These are phyloP conservation scores for Drosophila multiciliata DNA, from an alignment of 2,888 invertebrate species.

Conservation along the genomic window DNA sequence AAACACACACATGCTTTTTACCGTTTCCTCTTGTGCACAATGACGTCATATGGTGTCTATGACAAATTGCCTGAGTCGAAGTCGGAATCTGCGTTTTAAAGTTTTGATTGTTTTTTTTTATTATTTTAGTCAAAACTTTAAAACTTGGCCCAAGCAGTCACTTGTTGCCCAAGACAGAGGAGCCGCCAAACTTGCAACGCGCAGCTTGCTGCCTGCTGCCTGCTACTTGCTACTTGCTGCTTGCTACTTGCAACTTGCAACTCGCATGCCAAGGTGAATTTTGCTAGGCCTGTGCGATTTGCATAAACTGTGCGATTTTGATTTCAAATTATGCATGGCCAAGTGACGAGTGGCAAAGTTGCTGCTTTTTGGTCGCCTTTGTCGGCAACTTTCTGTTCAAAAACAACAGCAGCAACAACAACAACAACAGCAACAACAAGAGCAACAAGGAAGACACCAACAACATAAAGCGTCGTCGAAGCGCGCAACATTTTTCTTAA, in stretches of 20 bases:
- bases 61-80: slow-evolving; percentile 48
- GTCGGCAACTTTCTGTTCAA: slow-evolving; percentile 40
- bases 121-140: neutral
- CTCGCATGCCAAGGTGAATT: slow-evolving; percentile 67
- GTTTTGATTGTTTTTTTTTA: neutral
- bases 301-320: slow-evolving; percentile 71
- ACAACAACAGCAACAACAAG: slow-evolving; percentile 16
- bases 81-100: neutral
- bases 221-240: slow-evolving; percentile 3
- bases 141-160: slow-evolving; percentile 20
- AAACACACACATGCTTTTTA: slow-evolving; percentile 6
- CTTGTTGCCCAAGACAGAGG: slow-evolving; percentile 45
- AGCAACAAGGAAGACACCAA: slow-evolving; percentile 10
- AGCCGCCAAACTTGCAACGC: slow-evolving; percentile 11
- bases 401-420: slow-evolving; percentile 15
- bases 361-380: slow-evolving; percentile 35
- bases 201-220: slow-evolving; percentile 21
- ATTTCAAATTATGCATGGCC: slow-evolving; percentile 61
- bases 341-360: slow-evolving; percentile 27
- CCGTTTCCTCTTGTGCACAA: slow-evolving; percentile 11
- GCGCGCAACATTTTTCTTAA: slow-evolving; percentile 76
- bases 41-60: slow-evolving; percentile 54
- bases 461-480: slow-evolving; percentile 48
- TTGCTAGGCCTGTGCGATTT: slow-evolving; percentile 48
- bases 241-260: slow-evolving; percentile 20